Base-by-base conservation (phyloP, 2,888 invertebrate species). In the Acanthosepion esculentum region DNA sequence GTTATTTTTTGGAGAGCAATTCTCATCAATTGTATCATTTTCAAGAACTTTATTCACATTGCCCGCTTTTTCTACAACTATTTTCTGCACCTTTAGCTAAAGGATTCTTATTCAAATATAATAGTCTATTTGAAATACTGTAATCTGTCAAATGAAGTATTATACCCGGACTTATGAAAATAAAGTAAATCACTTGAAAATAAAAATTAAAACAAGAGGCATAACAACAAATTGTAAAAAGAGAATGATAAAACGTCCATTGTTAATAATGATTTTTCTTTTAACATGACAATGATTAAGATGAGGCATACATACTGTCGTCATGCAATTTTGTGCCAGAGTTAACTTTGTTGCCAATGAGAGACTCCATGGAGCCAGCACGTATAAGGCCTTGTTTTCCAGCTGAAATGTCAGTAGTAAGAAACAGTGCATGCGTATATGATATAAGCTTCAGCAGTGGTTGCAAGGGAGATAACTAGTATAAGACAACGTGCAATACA, bases 301-400 rank as follows among this genome's bases (percentile, higher is more conserved):
- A 93, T 93, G 93, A 53, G 53, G 50, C 93, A 93, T 93, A 93
- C 93, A 93, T 93, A 93, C 93, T 93, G 93, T 93, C 53, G 26
- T 93, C 93, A 93, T 93, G 93, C 93, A 93, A 93, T 93, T 48
- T 93, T 48, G 48, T 93, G 48, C 95, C 95, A 95, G 95, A 95
- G 95, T 95, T 95, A 92, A 96, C 95, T 59, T 95, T 94, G 94
- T 95, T 95, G 95, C 95, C 96, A 48, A 96, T 95, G 26, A 96
- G 95, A 15, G 96, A 96, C 94, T 96, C 96, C 59, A 96, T 96
- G 26, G 96, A 96, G 29, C 96, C 96, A 23, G 96, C 96, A 29
- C 96, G 95, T 15, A 95, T 95, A 94, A 95, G 78, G 59, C 93
- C 95, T 23, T 48, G 93, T 53, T 93, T 93, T 53, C 93, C 93